Conservation (phyloP, 2,113 vertebrate species). For the Ifrita kowaldi region DNA sequence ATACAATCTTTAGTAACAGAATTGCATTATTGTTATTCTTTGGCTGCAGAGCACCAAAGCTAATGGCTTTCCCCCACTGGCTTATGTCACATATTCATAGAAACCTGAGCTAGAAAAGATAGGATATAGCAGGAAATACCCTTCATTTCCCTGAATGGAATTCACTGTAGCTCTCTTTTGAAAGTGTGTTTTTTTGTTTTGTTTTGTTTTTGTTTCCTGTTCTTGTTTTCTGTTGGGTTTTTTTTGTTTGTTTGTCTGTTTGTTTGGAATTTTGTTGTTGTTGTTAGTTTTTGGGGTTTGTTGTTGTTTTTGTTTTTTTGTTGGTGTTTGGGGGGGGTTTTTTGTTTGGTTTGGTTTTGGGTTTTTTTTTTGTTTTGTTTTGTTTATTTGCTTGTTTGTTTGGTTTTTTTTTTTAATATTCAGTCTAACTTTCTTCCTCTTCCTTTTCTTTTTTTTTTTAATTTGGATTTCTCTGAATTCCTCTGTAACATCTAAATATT, state of each 20-base stretch:
- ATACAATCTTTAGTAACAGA: not conserved
- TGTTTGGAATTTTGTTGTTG: not conserved
- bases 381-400: not conserved
- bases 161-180: not conserved
- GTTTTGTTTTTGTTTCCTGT: not conserved
- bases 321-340: too few relatives aligned
- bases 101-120: not conserved
- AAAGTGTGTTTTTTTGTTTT: not conserved
- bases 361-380: not conserved
- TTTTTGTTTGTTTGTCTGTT: not conserved
- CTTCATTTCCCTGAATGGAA: not conserved
- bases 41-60: not conserved
- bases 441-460: fast-evolving
- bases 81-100: not conserved
- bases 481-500: not conserved
- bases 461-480: not conserved
- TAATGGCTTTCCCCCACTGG: not conserved
- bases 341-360: not conserved
- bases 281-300: too few relatives aligned
- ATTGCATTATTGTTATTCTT: not conserved
- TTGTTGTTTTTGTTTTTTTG: not conserved
- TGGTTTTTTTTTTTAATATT: not conserved
- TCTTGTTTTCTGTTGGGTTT: not conserved
- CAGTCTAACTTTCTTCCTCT: not conserved
- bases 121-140: not conserved